A percentile compares a stretch with the other conserved stretches of the same genome.
phyloP scores from a whole-genome alignment of 2,888 invertebrate genomes.

The Trissonchulus latispiculum region DNA sequence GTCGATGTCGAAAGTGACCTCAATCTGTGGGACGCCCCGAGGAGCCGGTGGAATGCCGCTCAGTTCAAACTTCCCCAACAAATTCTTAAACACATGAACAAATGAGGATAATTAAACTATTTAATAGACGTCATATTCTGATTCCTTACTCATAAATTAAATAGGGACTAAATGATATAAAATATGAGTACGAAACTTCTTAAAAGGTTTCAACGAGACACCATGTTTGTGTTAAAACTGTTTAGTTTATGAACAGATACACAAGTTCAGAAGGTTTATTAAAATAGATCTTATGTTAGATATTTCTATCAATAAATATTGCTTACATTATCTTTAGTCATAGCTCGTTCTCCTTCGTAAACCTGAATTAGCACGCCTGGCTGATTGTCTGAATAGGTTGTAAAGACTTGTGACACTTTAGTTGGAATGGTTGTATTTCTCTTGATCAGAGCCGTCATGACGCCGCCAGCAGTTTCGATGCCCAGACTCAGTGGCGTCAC shows the following conservation, averaged over 20 bases:
- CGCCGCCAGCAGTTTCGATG: conserved; percentile 56
- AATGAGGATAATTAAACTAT: conserved; percentile 15
- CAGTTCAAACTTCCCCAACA: conserved; percentile 68
- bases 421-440: conserved; percentile 53
- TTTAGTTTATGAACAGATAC: too few relatives aligned
- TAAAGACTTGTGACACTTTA: conserved; percentile 80
- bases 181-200: too few relatives aligned
- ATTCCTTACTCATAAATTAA: too few relatives aligned
- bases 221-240: too few relatives aligned
- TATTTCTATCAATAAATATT: too few relatives aligned
- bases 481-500: conserved; percentile 63
- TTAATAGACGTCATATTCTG: too few relatives aligned
- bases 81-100: conserved; percentile 52
- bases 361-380: conserved; percentile 74
- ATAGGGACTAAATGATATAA: too few relatives aligned
- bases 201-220: too few relatives aligned
- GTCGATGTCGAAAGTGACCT: conserved; percentile 55
- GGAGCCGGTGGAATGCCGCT: conserved; percentile 87
- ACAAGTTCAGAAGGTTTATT: too few relatives aligned
- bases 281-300: too few relatives aligned
- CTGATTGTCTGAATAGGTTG: conserved; percentile 94
- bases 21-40: conserved; percentile 72
- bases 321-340: conserved; percentile 86
- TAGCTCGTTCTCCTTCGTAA: conserved; percentile 54
- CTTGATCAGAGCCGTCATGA: conserved; percentile 71